Evolutionary conservation across 2,113 vertebrate species (phyloP), one percentile per base, ranked within the genome.

Genomic region (Paradoxurus hermaphroditus): DNA sequence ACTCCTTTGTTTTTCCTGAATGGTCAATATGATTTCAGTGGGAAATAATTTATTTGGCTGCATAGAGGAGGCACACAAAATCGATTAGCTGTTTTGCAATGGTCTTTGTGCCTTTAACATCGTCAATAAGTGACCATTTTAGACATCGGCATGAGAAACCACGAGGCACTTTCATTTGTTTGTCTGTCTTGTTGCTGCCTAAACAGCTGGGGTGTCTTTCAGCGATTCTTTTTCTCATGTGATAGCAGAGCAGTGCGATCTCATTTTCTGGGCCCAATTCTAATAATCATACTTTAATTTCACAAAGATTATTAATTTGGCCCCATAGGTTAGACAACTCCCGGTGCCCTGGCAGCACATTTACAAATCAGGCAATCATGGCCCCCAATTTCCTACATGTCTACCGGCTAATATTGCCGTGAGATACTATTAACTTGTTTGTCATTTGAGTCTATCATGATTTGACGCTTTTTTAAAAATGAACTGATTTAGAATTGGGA

Each of bases 211-310:
- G 46, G 49, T 63, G 31, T 72, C 53, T 97, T 95, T 97, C 39
- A 72, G 27, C 86, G 46, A 63, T 65, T 92, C 25, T 46, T 7
- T 21, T 78, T 86, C 79, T 87, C 67, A 51, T 79, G 1, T 63
- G 53, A 95, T 53, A 85, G 13, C 46, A 90, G 9, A 82, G 15
- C 16, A 92, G 23, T 51, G 13, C 19, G 51, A 39, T 70, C 62
- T 90, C 12, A 83, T 95, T 82, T 95, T 90, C 44, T 89, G 73
- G 56, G 83, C 0, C 53, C 13, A 10, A 73, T 96, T 97, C 73
- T 93, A 94, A 97, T 59, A 95, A 94, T 51, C 83, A 75, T 53
- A 14, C 44, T 93, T 94, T 93, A 83, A 95, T 93, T 96, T 97
- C n/a, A 90, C 21, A 72, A 85, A 79, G 56, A 65, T 67, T 87